These are phyloP conservation scores for Taphrorychus bicolor DNA, from an alignment of 2,888 invertebrate species.

Conservation along the genomic window DNA sequence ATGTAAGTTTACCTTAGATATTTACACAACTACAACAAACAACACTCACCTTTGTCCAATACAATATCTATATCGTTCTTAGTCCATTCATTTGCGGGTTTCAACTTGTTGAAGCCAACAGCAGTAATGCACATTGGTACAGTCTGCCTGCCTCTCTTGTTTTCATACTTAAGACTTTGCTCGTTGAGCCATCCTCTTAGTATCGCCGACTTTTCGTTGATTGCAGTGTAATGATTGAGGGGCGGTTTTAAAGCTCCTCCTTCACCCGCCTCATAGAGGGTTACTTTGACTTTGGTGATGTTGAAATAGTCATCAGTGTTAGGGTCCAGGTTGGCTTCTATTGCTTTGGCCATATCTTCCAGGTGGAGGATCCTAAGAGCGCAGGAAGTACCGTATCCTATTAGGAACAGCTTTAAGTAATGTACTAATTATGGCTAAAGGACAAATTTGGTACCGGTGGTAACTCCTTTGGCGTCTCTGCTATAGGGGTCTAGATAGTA, in stretches of 20 bases:
- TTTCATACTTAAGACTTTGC: conserved; percentile 47
- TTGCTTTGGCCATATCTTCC: conserved; percentile 53
- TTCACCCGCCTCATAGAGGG: conserved; percentile 46
- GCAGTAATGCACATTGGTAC: conserved; percentile 55
- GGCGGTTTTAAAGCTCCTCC: conserved; percentile 56
- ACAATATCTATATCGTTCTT: conserved; percentile 53
- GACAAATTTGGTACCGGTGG: conserved; percentile 52
- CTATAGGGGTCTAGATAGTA: conserved; percentile 69
- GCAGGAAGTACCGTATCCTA: conserved; percentile 58
- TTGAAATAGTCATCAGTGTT: conserved; percentile 52
- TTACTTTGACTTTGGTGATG: conserved; percentile 50
- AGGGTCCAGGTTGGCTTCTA: conserved; percentile 55
- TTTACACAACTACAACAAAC: too few species aligned
- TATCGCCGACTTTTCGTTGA: conserved; percentile 58
- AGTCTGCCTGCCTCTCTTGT: conserved; percentile 54
- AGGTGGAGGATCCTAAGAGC: conserved; percentile 54
- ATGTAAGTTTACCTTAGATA: background rate
- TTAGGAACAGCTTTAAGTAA: conserved; percentile 31
- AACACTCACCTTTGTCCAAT: conserved; percentile 50
- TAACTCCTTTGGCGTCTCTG: conserved; percentile 64
- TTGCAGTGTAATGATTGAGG: conserved; percentile 56
- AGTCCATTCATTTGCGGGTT: conserved; percentile 52
- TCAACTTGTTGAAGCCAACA: conserved; percentile 52
- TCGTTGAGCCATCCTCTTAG: conserved; percentile 52
- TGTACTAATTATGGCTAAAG: background rate